phyloP scores from a whole-genome alignment of 2,888 invertebrate species.

The Drepana falcataria region DNA sequence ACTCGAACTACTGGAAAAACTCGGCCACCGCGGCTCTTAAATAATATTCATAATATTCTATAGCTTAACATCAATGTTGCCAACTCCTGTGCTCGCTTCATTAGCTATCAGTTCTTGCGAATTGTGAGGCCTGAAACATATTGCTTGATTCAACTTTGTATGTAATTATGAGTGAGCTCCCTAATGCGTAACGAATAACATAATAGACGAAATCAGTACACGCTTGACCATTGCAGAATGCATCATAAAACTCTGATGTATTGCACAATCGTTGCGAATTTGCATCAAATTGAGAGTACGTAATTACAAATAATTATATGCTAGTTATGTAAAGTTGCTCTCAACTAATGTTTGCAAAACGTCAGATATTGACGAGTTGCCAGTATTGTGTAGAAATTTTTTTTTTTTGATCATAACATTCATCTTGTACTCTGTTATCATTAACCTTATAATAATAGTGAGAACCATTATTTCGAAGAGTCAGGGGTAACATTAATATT shows the following conservation, averaged over 20 bases:
- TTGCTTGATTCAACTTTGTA: neutral
- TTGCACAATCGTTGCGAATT: neutral
- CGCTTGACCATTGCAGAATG: neutral
- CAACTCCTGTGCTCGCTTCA: too few relatives aligned
- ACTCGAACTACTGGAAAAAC: too few relatives aligned
- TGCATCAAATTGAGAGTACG: neutral
- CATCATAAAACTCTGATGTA: neutral
- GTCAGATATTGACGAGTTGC: too few relatives aligned
- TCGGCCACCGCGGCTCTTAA: too few relatives aligned
- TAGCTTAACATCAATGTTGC: too few relatives aligned
- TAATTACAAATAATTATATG: neutral
- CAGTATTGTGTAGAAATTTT: too few relatives aligned
- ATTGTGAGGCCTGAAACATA: neutral
- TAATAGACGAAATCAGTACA: neutral
- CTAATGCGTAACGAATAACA: neutral
- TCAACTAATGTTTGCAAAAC: neutral
- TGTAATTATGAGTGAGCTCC: neutral
- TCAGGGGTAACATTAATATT: too few relatives aligned
- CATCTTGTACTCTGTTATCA: too few relatives aligned
- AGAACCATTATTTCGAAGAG: too few relatives aligned
- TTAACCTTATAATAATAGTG: too few relatives aligned
- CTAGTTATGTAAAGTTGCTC: neutral
- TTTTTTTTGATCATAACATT: too few relatives aligned
- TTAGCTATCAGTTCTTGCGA: neutral
- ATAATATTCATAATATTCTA: too few relatives aligned